These are phyloP conservation scores for Hermaeophaga mercurialis DNA, from an alignment of 2,888 invertebrate species.

Conservation along the genomic window DNA sequence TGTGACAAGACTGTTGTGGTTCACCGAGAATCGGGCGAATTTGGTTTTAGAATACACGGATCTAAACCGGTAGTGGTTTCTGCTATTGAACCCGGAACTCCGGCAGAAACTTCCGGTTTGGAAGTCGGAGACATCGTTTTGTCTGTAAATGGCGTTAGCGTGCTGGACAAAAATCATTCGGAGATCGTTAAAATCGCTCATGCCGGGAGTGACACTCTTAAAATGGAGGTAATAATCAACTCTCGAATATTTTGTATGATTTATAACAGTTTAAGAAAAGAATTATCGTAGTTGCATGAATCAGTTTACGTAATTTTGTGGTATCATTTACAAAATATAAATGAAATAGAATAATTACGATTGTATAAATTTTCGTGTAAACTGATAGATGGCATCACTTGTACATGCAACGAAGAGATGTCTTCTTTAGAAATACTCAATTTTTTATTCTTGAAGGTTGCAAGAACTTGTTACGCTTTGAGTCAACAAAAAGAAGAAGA, in stretches of 20 bases:
- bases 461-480: slow-evolving; percentile 82
- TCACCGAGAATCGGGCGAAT: slow-evolving; percentile 83
- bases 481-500: slow-evolving; percentile 70
- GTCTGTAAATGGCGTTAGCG: slow-evolving; percentile 87
- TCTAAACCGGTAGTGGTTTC: slow-evolving; percentile 96
- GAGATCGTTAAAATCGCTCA: slow-evolving; percentile 93
- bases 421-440: no score
- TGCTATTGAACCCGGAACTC: slow-evolving; percentile 91
- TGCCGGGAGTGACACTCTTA: slow-evolving; percentile 83
- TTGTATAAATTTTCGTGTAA: no score
- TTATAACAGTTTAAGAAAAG: background rate
- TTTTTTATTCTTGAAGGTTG: slow-evolving; percentile 73
- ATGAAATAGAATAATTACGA: no score
- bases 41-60: slow-evolving; percentile 94
- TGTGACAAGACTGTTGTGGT: slow-evolving; percentile 88
- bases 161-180: slow-evolving; percentile 90
- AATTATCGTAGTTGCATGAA: no score
- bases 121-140: slow-evolving; percentile 95
- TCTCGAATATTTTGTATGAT: background rate
- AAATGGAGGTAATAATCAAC: slow-evolving; percentile 68
- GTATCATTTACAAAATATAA: no score
- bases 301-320: no score
- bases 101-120: slow-evolving; percentile 89
- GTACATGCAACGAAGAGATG: no score
- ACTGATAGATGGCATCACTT: no score